Evolutionary conservation across 2,888 invertebrate genomes (phyloP).

Genomic region (Caenorhabditis afra): DNA sequence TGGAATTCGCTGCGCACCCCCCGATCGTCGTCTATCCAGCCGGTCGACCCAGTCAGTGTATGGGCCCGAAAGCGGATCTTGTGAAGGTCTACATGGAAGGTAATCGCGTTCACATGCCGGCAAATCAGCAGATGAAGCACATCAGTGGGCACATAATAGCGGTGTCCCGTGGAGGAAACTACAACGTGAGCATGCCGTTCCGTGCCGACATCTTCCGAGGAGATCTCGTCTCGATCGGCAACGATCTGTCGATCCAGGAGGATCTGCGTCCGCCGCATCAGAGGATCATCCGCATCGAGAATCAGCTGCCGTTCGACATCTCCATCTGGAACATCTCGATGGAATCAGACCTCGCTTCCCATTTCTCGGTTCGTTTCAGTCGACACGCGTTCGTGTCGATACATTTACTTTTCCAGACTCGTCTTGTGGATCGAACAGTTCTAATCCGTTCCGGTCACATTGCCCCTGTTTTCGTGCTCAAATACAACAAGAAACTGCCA

Average conservation of each 20-base stretch:
- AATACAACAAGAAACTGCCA: conserved; percentile 69
- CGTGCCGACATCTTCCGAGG: conserved; percentile 83
- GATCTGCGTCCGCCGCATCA: conserved; percentile 63
- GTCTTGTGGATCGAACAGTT: conserved; percentile 63
- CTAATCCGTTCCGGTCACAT: conserved; percentile 68
- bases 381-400: too few species aligned
- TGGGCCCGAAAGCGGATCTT: conserved; percentile 66
- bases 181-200: conserved; percentile 85
- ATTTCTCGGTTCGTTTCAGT: conserved; percentile 70
- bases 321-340: conserved; percentile 87
- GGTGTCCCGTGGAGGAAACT: conserved; percentile 82
- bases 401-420: conserved; percentile 41
- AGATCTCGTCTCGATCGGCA: conserved; percentile 57
- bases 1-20: conserved; percentile 77
- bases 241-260: conserved; percentile 66
- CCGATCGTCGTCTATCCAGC: conserved; percentile 70
- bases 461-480: conserved; percentile 72
- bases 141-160: conserved; percentile 82
- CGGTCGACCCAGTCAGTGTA: too few species aligned
- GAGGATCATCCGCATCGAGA: conserved; percentile 83
- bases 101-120: conserved; percentile 32
- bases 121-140: conserved; percentile 49
- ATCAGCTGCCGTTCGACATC: conserved; percentile 87
- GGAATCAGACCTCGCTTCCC: conserved; percentile 83
- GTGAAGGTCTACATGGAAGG: conserved; percentile 76